phyloP scores from a whole-genome alignment of 1,140 invertebrate species.

The Ceratina japonica region DNA sequence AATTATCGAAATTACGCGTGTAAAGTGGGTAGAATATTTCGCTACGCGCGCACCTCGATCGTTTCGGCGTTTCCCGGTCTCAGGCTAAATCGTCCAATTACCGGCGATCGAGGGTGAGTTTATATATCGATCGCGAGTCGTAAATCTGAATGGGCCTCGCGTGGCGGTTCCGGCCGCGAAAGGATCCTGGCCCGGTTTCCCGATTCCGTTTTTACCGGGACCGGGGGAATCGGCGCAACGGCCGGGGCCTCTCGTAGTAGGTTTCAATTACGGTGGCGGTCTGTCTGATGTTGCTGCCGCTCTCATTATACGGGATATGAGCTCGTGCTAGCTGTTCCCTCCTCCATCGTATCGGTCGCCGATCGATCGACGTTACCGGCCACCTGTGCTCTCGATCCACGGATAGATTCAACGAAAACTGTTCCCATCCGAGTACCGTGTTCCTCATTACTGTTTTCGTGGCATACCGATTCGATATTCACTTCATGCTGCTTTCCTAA shows the following conservation, averaged over 20 bases:
- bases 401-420: background rate
- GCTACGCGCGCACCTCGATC: background rate
- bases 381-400: background rate
- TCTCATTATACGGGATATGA: conserved; percentile 76
- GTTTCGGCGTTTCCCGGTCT: conserved; percentile 32
- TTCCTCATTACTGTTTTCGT: conserved; percentile 10
- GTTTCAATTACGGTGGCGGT: conserved; percentile 74
- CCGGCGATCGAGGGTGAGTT: conserved; percentile 32
- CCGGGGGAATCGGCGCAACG: conserved; percentile 20
- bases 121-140: conserved; percentile 50
- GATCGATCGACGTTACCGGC: background rate
- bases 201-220: conserved; percentile 49
- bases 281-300: conserved; percentile 69
- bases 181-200: conserved; percentile 61
- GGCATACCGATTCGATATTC: background rate
- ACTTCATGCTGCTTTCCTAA: background rate
- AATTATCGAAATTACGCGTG: conserved; percentile 24
- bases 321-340: conserved; percentile 69
- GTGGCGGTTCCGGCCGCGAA: background rate
- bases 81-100: conserved; percentile 50
- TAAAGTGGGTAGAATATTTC: background rate
- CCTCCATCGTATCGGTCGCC: too few relatives aligned
- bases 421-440: background rate
- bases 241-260: conserved; percentile 50
- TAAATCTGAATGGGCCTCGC: conserved; percentile 28